phyloP scores from a whole-genome alignment of 2,888 invertebrate species.

The Pseudoips prasinana region DNA sequence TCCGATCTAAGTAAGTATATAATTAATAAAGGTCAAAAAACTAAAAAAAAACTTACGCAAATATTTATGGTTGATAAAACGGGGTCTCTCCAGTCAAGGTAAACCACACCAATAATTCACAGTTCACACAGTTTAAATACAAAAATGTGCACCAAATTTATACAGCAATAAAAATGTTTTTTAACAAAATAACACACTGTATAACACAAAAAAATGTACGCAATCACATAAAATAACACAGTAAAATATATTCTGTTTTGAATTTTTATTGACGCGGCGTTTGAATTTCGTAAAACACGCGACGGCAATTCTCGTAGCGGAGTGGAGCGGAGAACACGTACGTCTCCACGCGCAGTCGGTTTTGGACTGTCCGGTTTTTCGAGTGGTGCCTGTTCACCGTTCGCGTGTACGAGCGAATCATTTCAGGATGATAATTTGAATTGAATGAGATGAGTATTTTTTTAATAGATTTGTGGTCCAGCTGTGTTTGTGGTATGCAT shows the following conservation, averaged over 20 bases:
- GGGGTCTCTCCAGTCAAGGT: constrained; percentile 25
- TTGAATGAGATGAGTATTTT: constrained; percentile 35
- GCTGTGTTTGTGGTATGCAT: constrained; percentile 5
- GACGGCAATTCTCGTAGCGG: background rate
- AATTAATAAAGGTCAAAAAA: too few species aligned
- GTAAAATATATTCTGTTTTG: constrained; percentile 9
- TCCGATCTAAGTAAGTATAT: too few species aligned
- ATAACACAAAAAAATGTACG: constrained; percentile 19
- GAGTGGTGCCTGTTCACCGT: constrained; percentile 7
- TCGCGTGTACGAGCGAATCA: constrained; percentile 19
- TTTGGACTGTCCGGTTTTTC: constrained; percentile 31
- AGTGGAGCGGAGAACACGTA: constrained; percentile 18
- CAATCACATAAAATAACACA: constrained; percentile 20
- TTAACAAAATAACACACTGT: constrained; percentile 16
- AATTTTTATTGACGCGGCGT: constrained; percentile 21
- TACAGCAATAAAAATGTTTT: constrained; percentile 11
- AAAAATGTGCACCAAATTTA: constrained; percentile 13
- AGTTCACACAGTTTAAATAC: constrained; percentile 16
- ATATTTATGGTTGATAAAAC: background rate
- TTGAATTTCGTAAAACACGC: constrained; percentile 20
- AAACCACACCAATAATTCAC: constrained; percentile 30
- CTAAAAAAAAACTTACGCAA: too few species aligned
- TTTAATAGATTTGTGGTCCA: constrained; percentile 35
- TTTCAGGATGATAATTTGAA: constrained; percentile 29
- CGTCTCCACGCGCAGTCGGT: constrained; percentile 17